Evolutionary conservation across 2,888 invertebrate genomes (phyloP).

Genomic region (Pammene fasciana): DNA sequence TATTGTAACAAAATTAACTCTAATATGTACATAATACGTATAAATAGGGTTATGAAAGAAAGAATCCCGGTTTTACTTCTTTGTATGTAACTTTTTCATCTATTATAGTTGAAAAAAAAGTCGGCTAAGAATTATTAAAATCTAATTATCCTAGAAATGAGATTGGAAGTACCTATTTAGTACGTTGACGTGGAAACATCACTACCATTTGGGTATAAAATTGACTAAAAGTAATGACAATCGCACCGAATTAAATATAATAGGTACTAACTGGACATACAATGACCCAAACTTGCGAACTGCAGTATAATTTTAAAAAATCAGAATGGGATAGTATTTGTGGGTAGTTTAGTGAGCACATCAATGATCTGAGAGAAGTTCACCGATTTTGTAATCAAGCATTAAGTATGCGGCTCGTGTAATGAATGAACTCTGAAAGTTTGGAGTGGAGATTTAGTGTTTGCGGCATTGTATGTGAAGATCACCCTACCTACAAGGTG

Average conservation of each 20-base stretch:
- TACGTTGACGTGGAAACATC: slow-evolving; percentile 51
- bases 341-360: not conserved
- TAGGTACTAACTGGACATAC: slow-evolving; percentile 38
- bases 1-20: slow-evolving; percentile 64
- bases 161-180: slow-evolving; percentile 53
- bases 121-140: slow-evolving; percentile 15
- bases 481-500: not conserved
- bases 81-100: not conserved
- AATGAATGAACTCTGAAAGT: too few species aligned
- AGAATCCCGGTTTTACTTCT: slow-evolving; percentile 19
- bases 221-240: slow-evolving; percentile 76
- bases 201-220: slow-evolving; percentile 69
- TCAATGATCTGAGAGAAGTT: too few species aligned
- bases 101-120: slow-evolving; percentile 7
- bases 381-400: too few species aligned
- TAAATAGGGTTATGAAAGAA: slow-evolving; percentile 48
- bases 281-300: slow-evolving; percentile 18
- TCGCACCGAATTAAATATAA: slow-evolving; percentile 50
- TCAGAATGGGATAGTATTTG: not conserved
- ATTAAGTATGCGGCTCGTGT: too few species aligned
- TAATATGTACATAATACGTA: slow-evolving; percentile 76
- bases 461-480: slow-evolving; percentile 21
- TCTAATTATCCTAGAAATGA: slow-evolving; percentile 46
- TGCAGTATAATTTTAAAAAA: not conserved
- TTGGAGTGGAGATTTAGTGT: not conserved